Evolutionary conservation across 2,113 vertebrate species (phyloP).

Genomic region (Neolamprologus tretocephalus): DNA sequence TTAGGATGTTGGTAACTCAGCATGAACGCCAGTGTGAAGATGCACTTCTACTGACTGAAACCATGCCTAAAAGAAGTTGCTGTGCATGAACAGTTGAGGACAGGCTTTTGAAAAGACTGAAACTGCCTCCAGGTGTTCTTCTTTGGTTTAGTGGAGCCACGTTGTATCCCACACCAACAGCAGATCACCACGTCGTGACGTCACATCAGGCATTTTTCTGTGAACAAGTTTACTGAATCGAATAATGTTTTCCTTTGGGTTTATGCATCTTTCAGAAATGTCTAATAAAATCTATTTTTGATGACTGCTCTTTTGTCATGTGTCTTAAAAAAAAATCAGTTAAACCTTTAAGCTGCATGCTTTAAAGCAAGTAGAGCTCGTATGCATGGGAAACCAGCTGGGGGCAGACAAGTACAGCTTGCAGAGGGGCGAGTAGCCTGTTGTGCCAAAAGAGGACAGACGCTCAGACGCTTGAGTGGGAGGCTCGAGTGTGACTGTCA

Average conservation of each 20-base stretch:
- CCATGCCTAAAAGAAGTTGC: constrained; percentile 53
- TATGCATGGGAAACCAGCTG: constrained; percentile 31
- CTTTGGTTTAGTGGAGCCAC: not conserved
- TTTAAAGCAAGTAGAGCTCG: not conserved
- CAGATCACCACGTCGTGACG: not conserved
- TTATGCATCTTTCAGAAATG: not conserved
- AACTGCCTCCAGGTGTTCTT: not conserved
- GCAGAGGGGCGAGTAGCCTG: not conserved
- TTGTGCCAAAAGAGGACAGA: constrained; percentile 45
- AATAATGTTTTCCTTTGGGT: not conserved
- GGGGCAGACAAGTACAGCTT: constrained; percentile 40
- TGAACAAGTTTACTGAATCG: not conserved
- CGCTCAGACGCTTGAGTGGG: constrained; percentile 9
- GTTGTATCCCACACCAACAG: not conserved
- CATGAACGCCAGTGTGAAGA: constrained; percentile 66
- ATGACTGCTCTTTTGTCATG: not conserved
- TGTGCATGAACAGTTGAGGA: constrained; percentile 37
- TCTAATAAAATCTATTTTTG: constrained; percentile 8
- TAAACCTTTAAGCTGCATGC: not conserved
- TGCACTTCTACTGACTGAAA: constrained; percentile 61
- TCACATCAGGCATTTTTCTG: not conserved
- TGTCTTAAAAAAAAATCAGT: not conserved
- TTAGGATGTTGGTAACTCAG: constrained; percentile 70
- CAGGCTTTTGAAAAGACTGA: not conserved
- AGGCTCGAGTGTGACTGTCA: constrained; percentile 28